These are phyloP conservation scores for Lepus americanus DNA, from an alignment of 2,113 vertebrate species.

Conservation along the genomic window DNA sequence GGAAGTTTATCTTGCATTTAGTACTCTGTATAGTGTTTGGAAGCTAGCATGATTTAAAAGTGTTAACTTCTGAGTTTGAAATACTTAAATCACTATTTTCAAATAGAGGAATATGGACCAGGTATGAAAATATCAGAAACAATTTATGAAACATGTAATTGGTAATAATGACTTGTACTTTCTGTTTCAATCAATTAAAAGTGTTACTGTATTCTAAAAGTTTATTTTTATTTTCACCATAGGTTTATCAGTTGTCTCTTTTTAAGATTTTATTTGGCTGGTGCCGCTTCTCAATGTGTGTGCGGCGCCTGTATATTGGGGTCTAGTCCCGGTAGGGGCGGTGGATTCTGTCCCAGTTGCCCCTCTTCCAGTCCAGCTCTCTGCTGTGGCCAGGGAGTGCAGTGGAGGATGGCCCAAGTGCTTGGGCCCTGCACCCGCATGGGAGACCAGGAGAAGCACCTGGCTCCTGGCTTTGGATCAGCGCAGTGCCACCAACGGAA, in stretches of 20 bases:
- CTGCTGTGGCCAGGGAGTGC: too few species aligned
- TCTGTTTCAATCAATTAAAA: background rate
- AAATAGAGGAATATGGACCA: background rate
- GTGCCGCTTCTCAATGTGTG: too few species aligned
- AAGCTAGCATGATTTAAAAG: background rate
- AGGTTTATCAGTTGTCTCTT: background rate
- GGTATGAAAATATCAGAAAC: background rate
- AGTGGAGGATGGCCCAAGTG: too few species aligned
- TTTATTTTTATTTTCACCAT: conserved; percentile 20
- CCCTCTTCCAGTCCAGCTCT: too few species aligned
- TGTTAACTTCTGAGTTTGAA: conserved; percentile 13
- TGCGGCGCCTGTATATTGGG: too few species aligned
- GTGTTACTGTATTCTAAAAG: background rate
- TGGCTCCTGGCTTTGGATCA: too few species aligned
- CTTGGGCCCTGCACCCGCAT: too few species aligned
- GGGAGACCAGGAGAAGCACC: too few species aligned
- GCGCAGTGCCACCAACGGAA: too few species aligned
- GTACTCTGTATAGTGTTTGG: background rate
- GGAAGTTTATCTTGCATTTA: background rate
- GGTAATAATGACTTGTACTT: background rate
- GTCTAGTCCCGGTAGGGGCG: too few species aligned
- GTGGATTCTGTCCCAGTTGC: too few species aligned
- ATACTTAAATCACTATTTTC: background rate
- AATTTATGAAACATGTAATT: background rate
- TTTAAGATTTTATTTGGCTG: too few species aligned